Evolutionary conservation across 30 jellyfish, hydroid and myxozoan species (phyloP).

Genomic region (Chrysaora quinquecirrha): DNA sequence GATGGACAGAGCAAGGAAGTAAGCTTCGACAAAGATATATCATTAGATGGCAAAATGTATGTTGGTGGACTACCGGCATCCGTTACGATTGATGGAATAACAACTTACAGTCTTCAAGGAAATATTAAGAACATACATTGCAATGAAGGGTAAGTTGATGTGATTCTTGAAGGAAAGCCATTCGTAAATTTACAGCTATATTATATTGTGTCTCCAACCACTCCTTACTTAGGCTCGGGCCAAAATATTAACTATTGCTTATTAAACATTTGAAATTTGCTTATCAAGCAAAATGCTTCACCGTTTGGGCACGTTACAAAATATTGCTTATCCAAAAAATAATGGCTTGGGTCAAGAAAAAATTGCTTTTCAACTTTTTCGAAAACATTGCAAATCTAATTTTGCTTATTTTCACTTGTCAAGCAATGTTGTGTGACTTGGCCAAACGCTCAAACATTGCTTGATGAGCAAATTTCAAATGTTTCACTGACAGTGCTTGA

Average conservation of each 20-base stretch:
- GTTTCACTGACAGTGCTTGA: too few species aligned
- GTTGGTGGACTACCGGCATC: constrained; percentile 64
- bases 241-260: neutral
- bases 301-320: too few species aligned
- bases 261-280: too few species aligned
- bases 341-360: neutral
- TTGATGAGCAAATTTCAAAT: too few species aligned
- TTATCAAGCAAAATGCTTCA: too few species aligned
- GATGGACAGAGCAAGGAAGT: constrained; percentile 49
- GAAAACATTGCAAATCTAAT: too few species aligned
- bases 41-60: constrained; percentile 30
- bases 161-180: neutral
- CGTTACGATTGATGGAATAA: constrained; percentile 40
- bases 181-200: neutral
- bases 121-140: constrained; percentile 62
- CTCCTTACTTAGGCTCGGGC: too few species aligned
- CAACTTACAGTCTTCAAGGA: constrained; percentile 49
- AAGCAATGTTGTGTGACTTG: too few species aligned
- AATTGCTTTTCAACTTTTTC: too few species aligned
- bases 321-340: too few species aligned
- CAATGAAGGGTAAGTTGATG: constrained; percentile 41
- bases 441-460: too few species aligned
- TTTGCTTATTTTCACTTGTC: too few species aligned
- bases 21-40: constrained; percentile 23
- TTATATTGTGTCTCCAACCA: neutral